phyloP scores from a whole-genome alignment of 2,888 invertebrate species.

The Lamellibrachia columna region DNA sequence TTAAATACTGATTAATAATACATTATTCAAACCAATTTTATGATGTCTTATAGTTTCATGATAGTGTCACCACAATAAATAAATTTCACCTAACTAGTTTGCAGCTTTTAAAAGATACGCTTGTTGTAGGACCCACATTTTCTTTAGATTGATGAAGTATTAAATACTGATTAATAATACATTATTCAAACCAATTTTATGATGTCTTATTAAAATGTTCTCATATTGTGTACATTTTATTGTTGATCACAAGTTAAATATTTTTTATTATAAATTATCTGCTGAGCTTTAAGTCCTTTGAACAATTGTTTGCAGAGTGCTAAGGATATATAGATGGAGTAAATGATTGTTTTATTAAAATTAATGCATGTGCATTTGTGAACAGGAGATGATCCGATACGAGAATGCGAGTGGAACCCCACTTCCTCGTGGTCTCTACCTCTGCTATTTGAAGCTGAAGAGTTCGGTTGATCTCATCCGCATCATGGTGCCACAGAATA shows the following conservation, averaged over 20 bases:
- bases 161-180: background rate
- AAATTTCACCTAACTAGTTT: background rate
- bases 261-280: background rate
- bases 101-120: background rate
- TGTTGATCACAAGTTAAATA: too few species aligned
- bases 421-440: constrained; percentile 86
- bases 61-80: background rate
- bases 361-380: background rate
- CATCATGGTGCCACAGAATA: constrained; percentile 89
- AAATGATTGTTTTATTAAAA: background rate
- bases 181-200: background rate
- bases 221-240: too few species aligned
- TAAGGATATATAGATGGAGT: background rate
- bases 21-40: background rate
- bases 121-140: background rate
- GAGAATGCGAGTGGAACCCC: constrained; percentile 85
- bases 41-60: background rate
- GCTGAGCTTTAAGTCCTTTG: background rate
- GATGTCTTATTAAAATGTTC: background rate
- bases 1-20: background rate
- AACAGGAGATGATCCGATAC: constrained; percentile 73
- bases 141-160: background rate
- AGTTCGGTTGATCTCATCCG: constrained; percentile 94
- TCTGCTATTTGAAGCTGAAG: constrained; percentile 95
- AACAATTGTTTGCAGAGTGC: background rate